Percentiles rank a stretch among this genome's conserved stretches.
These are phyloP conservation scores for Antigone vipio DNA, from an alignment of 2,113 vertebrate genomes.

Conservation along the genomic window DNA sequence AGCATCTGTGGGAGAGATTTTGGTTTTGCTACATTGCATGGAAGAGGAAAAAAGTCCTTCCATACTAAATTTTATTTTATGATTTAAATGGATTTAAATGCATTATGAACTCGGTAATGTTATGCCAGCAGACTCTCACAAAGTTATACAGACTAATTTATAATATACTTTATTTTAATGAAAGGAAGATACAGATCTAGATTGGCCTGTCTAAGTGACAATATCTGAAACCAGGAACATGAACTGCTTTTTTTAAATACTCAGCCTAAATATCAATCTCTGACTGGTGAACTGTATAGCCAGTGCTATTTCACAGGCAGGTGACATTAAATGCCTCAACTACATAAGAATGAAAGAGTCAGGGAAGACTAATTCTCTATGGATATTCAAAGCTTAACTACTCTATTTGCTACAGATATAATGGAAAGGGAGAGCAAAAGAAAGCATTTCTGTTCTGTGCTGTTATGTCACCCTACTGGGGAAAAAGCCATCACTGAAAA, in stretches of 20 bases:
- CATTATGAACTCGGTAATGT: neutral
- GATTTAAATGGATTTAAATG: neutral
- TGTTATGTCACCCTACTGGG: neutral
- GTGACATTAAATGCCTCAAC: neutral
- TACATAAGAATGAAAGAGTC: neutral
- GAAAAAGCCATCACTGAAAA: neutral
- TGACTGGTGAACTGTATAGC: neutral
- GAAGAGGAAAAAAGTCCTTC: neutral
- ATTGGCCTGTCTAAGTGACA: neutral
- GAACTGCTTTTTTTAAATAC: neutral
- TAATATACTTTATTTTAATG: neutral
- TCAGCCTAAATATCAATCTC: neutral
- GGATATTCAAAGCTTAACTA: neutral
- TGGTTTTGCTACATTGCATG: neutral
- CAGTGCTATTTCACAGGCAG: neutral
- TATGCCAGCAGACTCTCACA: neutral
- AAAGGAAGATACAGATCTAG: neutral
- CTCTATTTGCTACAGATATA: neutral
- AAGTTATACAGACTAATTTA: neutral
- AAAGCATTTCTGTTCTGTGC: neutral
- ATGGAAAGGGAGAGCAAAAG: neutral
- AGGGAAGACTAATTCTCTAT: neutral
- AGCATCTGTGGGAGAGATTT: neutral
- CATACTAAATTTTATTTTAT: neutral
- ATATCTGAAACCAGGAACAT: neutral